A percentile compares a stretch with the other conserved stretches of the same genome.
phyloP scores from a whole-genome alignment of 2,113 vertebrate genomes.

The Rhizomys pruinosus region DNA sequence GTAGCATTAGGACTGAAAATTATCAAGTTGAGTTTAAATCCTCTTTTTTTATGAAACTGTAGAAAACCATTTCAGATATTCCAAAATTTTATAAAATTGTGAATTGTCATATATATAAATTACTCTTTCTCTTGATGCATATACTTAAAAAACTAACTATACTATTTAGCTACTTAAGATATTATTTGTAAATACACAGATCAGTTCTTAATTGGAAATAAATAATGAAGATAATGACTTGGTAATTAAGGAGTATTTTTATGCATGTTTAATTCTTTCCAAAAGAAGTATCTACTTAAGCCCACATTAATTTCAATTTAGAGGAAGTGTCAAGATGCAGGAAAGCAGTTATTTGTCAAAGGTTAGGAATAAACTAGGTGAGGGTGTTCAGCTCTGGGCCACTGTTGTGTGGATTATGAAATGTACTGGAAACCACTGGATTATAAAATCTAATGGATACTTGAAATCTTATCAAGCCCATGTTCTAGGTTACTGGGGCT shows the following conservation, averaged over 20 bases:
- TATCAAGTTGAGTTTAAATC: slow-evolving; percentile 37
- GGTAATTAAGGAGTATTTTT: slow-evolving; percentile 38
- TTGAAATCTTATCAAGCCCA: background rate
- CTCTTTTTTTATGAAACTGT: slow-evolving; percentile 44
- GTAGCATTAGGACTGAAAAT: slow-evolving; percentile 39
- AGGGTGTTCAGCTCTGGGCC: background rate
- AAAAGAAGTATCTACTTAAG: background rate
- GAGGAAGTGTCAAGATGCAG: background rate
- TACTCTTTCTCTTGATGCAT: slow-evolving; percentile 11
- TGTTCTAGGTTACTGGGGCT: background rate
- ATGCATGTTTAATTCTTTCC: slow-evolving; percentile 12
- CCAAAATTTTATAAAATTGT: slow-evolving; percentile 61
- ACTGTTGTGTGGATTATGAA: background rate
- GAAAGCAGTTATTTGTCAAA: background rate
- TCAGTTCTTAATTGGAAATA: slow-evolving; percentile 69
- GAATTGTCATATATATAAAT: slow-evolving; percentile 25
- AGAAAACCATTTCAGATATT: slow-evolving; percentile 48
- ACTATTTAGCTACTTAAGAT: slow-evolving; percentile 48
- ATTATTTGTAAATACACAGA: slow-evolving; percentile 66
- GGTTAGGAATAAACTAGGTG: background rate
- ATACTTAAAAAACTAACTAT: slow-evolving; percentile 66
- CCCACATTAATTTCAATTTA: slow-evolving; percentile 12
- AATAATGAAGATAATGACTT: slow-evolving; percentile 62
- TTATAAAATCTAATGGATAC: background rate
- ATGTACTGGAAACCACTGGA: background rate